These are phyloP conservation scores for Dendrocopos noguchii DNA, from an alignment of 2,113 vertebrate genomes.

Conservation along the genomic window DNA sequence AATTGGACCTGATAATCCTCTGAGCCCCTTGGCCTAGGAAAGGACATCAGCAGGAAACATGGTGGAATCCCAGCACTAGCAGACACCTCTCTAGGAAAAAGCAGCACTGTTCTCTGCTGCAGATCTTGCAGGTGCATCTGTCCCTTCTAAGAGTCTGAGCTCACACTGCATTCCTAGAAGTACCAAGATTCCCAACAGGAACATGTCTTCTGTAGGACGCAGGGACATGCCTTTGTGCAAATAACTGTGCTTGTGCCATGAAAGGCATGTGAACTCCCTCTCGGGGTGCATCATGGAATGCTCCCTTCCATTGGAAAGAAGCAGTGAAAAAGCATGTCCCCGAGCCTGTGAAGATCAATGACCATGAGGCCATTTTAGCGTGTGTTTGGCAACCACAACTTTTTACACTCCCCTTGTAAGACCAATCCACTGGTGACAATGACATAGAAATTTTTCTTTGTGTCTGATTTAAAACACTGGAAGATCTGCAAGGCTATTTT, in stretches of 20 bases:
- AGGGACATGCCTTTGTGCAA: background rate
- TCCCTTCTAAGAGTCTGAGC: background rate
- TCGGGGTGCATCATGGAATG: background rate
- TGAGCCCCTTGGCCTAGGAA: background rate
- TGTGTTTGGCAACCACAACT: background rate
- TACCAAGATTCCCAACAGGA: background rate
- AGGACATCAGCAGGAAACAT: background rate
- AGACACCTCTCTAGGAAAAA: background rate
- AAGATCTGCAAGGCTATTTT: background rate
- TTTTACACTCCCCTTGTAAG: background rate
- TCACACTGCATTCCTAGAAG: background rate
- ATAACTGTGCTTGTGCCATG: background rate
- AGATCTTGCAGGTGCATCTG: background rate
- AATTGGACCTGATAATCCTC: background rate
- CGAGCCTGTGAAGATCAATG: background rate
- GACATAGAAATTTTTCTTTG: background rate
- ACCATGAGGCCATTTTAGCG: background rate
- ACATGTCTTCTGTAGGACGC: accelerated
- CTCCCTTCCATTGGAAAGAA: background rate
- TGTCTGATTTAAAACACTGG: background rate
- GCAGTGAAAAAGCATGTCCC: background rate
- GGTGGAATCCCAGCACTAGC: background rate
- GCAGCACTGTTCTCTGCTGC: background rate
- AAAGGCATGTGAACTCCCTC: background rate
- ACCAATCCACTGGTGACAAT: background rate